A percentile compares a stretch with the other conserved stretches of the same genome.
Conservation (phyloP, 2,113 vertebrate genomes). For the Montifringilla adamsi region DNA sequence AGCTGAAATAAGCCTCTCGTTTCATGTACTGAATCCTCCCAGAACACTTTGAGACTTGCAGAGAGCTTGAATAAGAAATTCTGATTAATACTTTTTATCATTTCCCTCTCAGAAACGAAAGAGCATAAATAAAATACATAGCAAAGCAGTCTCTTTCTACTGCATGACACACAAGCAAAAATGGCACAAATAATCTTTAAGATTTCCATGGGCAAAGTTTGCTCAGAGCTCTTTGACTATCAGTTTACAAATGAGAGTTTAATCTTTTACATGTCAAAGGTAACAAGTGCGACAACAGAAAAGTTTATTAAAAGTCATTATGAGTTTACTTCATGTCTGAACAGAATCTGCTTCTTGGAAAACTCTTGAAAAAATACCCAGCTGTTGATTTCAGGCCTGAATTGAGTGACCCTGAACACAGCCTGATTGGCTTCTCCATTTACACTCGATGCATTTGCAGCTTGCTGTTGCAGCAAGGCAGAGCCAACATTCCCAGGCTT, state of each 20-base stretch:
- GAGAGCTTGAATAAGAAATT: conserved; percentile 6
- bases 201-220: neutral
- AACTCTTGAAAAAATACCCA: neutral
- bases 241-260: neutral
- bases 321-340: neutral
- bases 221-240: neutral
- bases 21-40: neutral
- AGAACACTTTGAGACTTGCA: neutral
- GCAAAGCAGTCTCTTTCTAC: neutral
- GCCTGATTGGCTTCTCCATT: neutral
- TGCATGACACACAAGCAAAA: neutral
- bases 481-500: neutral
- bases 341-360: neutral
- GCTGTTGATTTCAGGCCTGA: neutral
- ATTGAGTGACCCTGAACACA: neutral
- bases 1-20: neutral
- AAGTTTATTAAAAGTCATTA: neutral
- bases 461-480: neutral
- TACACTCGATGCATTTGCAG: neutral
- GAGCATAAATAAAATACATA: conserved; percentile 33
- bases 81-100: neutral
- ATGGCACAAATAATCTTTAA: conserved; percentile 12
- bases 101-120: neutral
- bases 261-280: neutral
- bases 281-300: neutral